phyloP scores from a whole-genome alignment of 2,113 vertebrate genomes.

The Chaetura pelagica region DNA sequence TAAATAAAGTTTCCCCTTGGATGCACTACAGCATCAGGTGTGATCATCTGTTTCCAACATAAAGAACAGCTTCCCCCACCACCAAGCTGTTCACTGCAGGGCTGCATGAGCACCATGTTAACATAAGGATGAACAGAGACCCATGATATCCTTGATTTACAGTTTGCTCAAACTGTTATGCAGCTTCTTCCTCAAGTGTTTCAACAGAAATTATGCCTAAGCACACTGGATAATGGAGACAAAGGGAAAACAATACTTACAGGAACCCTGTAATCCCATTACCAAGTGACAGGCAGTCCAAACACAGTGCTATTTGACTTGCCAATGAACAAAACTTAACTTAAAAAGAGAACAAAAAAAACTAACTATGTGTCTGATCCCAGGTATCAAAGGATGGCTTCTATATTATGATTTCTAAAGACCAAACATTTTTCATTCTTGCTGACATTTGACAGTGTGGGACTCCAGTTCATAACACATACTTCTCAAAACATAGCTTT shows the following conservation, averaged over 20 bases:
- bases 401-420: not conserved
- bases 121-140: not conserved
- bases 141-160: not conserved
- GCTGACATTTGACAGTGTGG: not conserved
- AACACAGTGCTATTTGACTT: not conserved
- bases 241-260: not conserved
- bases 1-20: not conserved
- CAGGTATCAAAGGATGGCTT: not conserved
- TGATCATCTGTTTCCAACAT: not conserved
- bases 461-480: fast-evolving
- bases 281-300: not conserved
- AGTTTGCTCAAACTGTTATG: not conserved
- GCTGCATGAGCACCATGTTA: not conserved
- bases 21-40: not conserved
- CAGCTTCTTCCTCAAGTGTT: not conserved
- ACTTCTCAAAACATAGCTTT: not conserved
- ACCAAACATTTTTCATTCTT: not conserved
- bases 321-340: not conserved
- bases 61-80: not conserved
- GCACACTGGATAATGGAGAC: not conserved
- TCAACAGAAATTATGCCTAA: not conserved
- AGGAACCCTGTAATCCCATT: not conserved
- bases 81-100: not conserved
- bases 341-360: not conserved
- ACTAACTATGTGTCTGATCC: fast-evolving